A percentile compares a stretch with the other conserved stretches of the same genome.
phyloP scores from a whole-genome alignment of 2,797 vertebrate species.

The Leptodactylus fallax region DNA sequence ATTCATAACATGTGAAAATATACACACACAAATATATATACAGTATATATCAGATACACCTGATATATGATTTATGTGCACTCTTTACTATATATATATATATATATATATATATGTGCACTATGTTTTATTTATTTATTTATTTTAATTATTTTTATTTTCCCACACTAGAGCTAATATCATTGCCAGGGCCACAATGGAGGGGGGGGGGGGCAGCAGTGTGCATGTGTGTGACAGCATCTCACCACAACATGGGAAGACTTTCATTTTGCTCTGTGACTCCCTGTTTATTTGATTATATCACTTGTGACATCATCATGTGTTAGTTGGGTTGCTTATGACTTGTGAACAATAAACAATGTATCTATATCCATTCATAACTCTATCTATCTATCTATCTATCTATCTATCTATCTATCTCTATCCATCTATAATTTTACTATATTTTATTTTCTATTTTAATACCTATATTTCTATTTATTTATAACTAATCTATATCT shows the following conservation, averaged over 20 bases:
- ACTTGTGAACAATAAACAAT: neutral
- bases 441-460: no score
- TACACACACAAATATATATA: no score
- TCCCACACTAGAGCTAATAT: constrained; percentile 85
- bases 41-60: no score
- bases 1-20: no score
- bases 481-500: no score
- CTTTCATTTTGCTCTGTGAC: constrained; percentile 23
- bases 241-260: constrained; percentile 70
- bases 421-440: neutral
- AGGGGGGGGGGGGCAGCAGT: constrained; percentile 51
- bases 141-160: no score
- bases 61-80: no score
- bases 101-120: no score
- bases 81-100: no score
- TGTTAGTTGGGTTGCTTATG: neutral
- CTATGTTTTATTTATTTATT: no score
- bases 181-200: constrained; percentile 76
- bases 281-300: constrained; percentile 12
- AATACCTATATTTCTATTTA: no score
- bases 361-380: neutral
- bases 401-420: no score
- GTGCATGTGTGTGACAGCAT: constrained; percentile 71
- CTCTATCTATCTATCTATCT: neutral
- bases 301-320: neutral